Evolutionary conservation across 2,113 vertebrate species (phyloP).

Genomic region (Dendropsophus ebraccatus): DNA sequence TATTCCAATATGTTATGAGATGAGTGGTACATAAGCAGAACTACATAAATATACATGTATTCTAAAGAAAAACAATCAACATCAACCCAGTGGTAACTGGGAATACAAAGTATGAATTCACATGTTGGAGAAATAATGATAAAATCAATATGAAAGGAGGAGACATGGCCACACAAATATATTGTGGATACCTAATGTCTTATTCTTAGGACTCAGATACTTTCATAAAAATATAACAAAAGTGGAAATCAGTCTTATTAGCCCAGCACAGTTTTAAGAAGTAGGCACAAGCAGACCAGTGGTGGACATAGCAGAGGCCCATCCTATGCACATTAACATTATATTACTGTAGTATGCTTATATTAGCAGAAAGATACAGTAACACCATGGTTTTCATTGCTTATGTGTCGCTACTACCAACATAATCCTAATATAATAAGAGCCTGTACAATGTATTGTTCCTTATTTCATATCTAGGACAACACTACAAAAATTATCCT

Average conservation of each 20-base stretch:
- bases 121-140: not conserved
- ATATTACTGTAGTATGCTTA: no score
- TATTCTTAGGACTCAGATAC: no score
- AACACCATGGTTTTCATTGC: not conserved
- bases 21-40: not conserved
- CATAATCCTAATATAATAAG: not conserved
- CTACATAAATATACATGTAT: not conserved
- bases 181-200: not conserved
- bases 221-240: not conserved
- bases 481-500: no score
- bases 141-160: not conserved
- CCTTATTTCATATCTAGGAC: not conserved
- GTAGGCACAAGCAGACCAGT: no score
- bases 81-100: no score
- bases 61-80: not conserved
- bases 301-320: no score
- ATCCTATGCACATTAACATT: no score
- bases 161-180: not conserved
- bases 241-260: no score
- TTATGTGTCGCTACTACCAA: not conserved
- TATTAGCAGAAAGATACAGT: no score
- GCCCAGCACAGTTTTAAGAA: no score
- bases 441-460: not conserved
- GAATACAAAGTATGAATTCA: not conserved
- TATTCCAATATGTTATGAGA: not conserved